Base-by-base conservation (phyloP, 2,888 invertebrate species). In the Pilophorus perplexus region DNA sequence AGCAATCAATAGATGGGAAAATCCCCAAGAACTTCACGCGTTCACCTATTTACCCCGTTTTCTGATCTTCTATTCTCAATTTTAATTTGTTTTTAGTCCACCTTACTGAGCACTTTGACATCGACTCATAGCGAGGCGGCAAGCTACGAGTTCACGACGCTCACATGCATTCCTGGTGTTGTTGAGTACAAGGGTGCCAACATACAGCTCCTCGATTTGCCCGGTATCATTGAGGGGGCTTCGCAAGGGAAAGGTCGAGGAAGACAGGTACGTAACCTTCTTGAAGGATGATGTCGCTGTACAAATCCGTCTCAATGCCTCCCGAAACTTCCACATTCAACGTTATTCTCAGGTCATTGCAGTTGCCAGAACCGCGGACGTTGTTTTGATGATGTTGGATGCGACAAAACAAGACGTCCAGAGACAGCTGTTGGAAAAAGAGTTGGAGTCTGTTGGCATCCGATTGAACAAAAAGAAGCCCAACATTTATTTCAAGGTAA, bases 151-250 rank as follows among this genome's bases (percentile, higher is more conserved):
- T 99, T 99, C 78, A 99, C 99, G 70, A 99, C 99, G 0, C 80
- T 99, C 67, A 99, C 99, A 6, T 99, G 98, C 78, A 99, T 99
- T 74, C 99, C 99, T 2, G 99, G 99, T 59, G 98, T 99, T 1
- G 97, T 99, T 71, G 93, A 96, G 77, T 96, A 99, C 77, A 91
- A 96, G 76, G 99, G 98, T 46, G 99, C 99, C 37, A 96, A 96
- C 76, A 98, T 99, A 76, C 99, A 99, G 77, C 81, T 99, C 70
- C 85, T 99, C 0, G 99, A 99, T 85, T 84, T 99, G 76, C 99
- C 99, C 67, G 99, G 99, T 76, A 99, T 99, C 77, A 99, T 99
- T 77, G 99, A 99, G 82, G 99, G 99, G 67, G 99, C 99, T 71
- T 89, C 98, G 1, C 97, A 93, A 77, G 91, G 91, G 71, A 92